Conservation (phyloP, 2,888 invertebrate genomes). For the Scelioninae gen. 1 region DNA sequence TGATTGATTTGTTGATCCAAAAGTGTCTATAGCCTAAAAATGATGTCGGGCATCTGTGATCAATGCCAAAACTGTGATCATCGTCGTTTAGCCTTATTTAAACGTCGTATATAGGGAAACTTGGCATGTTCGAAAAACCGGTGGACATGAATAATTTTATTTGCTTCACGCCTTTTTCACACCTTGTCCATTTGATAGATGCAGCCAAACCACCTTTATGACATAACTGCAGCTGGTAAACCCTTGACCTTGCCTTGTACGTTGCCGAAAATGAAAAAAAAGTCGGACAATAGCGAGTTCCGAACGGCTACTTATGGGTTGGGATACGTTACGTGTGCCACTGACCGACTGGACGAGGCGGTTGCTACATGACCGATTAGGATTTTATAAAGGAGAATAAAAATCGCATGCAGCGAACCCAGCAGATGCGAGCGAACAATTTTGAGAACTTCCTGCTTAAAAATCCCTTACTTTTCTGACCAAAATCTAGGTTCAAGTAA, state of each 20-base stretch:
- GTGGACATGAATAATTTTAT: conserved; percentile 53
- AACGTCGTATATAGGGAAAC: background rate
- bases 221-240: conserved; percentile 66
- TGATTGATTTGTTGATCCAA: conserved; percentile 13
- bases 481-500: too few relatives aligned
- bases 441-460: conserved; percentile 60
- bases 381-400: conserved; percentile 63
- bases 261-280: conserved; percentile 57
- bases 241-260: conserved; percentile 65
- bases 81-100: background rate
- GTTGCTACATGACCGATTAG: conserved; percentile 70
- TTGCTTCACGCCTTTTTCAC: conserved; percentile 64
- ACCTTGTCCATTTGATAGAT: conserved; percentile 58
- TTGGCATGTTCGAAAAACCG: background rate
- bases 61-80: background rate
- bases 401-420: conserved; percentile 54
- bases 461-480: conserved; percentile 21
- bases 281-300: conserved; percentile 50
- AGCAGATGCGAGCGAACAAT: conserved; percentile 59
- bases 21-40: background rate
- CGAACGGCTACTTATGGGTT: conserved; percentile 47
- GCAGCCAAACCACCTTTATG: conserved; percentile 42
- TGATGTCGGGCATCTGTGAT: background rate
- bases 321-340: conserved; percentile 61
- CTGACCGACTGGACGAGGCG: conserved; percentile 70